Evolutionary conservation across 2,113 vertebrate species (phyloP).

Genomic region (Phycodurus eques): DNA sequence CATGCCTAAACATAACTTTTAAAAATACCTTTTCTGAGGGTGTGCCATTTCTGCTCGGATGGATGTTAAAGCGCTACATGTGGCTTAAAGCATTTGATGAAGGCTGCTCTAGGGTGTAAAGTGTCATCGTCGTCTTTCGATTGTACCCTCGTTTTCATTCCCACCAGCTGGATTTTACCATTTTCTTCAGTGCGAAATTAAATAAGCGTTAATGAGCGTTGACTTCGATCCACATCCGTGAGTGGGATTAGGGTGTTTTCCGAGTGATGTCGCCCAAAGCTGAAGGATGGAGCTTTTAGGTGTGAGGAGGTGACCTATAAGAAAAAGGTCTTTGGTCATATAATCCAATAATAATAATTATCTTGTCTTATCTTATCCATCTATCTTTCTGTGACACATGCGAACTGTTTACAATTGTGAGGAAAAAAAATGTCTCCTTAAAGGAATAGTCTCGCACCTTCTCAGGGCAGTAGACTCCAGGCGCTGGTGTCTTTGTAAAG

Average conservation of each 20-base stretch:
- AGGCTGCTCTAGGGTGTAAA: not conserved
- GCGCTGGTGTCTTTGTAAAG: constrained; percentile 76
- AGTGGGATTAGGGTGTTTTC: constrained; percentile 70
- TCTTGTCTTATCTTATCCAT: not conserved
- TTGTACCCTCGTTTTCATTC: not conserved
- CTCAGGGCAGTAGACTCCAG: constrained; percentile 76
- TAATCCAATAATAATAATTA: not conserved
- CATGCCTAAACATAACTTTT: too few species aligned
- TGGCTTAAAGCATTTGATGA: too few species aligned
- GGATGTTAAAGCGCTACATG: too few species aligned
- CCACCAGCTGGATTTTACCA: not conserved
- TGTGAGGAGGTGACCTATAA: constrained; percentile 63
- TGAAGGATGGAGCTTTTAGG: constrained; percentile 69
- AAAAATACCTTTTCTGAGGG: too few species aligned
- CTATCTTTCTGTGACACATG: too few species aligned
- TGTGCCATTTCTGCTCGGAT: too few species aligned
- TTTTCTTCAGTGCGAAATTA: constrained; percentile 3
- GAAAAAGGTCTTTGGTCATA: not conserved
- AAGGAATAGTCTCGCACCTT: constrained; percentile 49
- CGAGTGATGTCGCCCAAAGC: constrained; percentile 85
- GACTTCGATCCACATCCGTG: constrained; percentile 42
- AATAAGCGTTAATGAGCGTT: not conserved
- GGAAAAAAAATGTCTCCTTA: not conserved
- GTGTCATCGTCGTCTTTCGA: not conserved
- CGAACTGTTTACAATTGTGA: too few species aligned